Evolutionary conservation across 2,797 vertebrate species (phyloP).

Genomic region (Diceros bicornis): DNA sequence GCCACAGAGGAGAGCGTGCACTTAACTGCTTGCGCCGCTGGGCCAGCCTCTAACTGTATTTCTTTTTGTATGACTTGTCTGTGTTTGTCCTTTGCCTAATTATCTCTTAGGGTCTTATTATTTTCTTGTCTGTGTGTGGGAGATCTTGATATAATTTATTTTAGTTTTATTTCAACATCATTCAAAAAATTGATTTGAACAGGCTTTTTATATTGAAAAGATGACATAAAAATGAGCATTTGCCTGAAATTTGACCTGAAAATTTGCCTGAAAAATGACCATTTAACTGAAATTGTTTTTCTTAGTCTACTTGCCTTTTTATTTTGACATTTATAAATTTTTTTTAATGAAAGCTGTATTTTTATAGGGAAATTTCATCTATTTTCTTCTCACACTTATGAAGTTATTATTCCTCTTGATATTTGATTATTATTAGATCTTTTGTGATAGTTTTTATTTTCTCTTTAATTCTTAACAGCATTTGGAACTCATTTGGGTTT

Average conservation of each 20-base stretch:
- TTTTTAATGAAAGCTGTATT: background rate
- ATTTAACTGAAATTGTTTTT: constrained; percentile 18
- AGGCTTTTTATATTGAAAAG: constrained; percentile 37
- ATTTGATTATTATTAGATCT: background rate
- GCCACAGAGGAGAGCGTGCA: too few species aligned
- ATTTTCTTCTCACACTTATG: background rate
- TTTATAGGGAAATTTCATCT: background rate
- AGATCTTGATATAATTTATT: constrained; percentile 47
- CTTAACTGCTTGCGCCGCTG: too few species aligned
- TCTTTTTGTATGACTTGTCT: constrained; percentile 44
- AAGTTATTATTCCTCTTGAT: constrained; percentile 1
- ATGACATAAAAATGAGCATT: background rate
- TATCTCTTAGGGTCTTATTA: constrained; percentile 13
- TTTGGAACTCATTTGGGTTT: constrained; percentile 44
- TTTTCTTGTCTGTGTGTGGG: constrained; percentile 47
- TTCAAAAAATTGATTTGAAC: constrained; percentile 44
- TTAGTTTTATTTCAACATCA: constrained; percentile 17
- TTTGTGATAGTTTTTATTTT: background rate
- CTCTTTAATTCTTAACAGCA: constrained; percentile 31
- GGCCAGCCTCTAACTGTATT: background rate
- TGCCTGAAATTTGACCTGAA: background rate
- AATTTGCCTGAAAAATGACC: too few species aligned
- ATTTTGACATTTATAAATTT: constrained; percentile 38
- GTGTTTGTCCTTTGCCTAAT: constrained; percentile 60
- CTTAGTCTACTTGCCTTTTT: constrained; percentile 31